Conservation (phyloP, 2,113 vertebrate genomes). For the Balaeniceps rex region DNA sequence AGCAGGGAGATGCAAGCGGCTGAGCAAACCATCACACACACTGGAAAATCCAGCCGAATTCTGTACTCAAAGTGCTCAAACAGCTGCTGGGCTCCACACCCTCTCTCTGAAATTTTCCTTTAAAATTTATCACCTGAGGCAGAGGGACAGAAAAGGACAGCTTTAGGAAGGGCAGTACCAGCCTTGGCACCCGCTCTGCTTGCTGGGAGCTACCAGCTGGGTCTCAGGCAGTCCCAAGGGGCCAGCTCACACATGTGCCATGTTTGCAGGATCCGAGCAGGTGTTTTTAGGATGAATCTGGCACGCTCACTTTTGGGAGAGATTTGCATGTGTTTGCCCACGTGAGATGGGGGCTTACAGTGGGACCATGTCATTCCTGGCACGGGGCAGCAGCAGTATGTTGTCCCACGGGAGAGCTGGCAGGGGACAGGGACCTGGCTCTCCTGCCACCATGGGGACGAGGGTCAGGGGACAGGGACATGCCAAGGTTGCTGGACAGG, state of each 20-base stretch:
- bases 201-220: background rate
- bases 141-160: background rate
- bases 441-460: rapidly evolving
- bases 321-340: background rate
- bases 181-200: background rate
- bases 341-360: rapidly evolving
- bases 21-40: background rate
- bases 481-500: background rate
- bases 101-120: background rate
- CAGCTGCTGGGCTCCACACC: background rate
- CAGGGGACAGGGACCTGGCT: background rate
- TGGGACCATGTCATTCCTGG: background rate
- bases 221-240: rapidly evolving
- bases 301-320: rapidly evolving
- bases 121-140: background rate
- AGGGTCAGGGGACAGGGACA: background rate
- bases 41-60: background rate
- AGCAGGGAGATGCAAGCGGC: rapidly evolving
- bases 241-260: background rate
- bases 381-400: background rate
- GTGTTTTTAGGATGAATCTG: background rate
- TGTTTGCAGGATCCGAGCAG: background rate
- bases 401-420: background rate
- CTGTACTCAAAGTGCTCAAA: background rate
- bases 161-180: background rate